Conservation (phyloP, 2,888 invertebrate genomes). For the Teleogryllus oceanicus region DNA sequence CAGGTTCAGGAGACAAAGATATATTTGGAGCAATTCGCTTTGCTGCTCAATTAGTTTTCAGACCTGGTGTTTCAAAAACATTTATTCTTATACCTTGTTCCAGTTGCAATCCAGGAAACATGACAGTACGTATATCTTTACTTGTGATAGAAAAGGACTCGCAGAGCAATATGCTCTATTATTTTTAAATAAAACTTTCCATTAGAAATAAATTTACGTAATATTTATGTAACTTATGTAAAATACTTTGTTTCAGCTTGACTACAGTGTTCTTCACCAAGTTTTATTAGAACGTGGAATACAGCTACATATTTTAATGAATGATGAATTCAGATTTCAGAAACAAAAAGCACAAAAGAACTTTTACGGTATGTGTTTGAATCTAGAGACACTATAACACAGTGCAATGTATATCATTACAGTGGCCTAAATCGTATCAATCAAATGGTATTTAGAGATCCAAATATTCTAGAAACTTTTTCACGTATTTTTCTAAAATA, state of each 20-base stretch:
- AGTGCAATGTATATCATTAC: too few species aligned
- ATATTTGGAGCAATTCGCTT: constrained; percentile 72
- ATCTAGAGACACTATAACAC: too few species aligned
- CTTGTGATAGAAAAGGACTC: background rate
- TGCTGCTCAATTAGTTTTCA: constrained; percentile 70
- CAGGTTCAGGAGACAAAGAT: constrained; percentile 60
- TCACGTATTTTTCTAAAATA: too few species aligned
- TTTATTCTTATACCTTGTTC: constrained; percentile 79
- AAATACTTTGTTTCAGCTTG: constrained; percentile 56
- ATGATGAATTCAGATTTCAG: constrained; percentile 72
- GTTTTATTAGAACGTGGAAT: constrained; percentile 76
- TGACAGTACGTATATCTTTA: constrained; percentile 56
- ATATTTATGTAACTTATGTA: constrained; percentile 37
- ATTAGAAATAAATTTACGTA: background rate
- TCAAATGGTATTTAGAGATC: too few species aligned
- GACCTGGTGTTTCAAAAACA: constrained; percentile 79
- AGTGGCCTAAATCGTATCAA: too few species aligned
- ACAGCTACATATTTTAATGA: constrained; percentile 77
- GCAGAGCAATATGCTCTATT: background rate
- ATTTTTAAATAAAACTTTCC: background rate
- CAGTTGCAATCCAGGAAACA: constrained; percentile 63
- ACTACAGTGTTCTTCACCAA: constrained; percentile 78
- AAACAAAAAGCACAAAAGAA: constrained; percentile 69
- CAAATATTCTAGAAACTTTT: too few species aligned
- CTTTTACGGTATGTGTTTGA: constrained; percentile 21